Base-by-base conservation (phyloP, 2,113 vertebrate genomes). In the Chaenocephalus aceratus region DNA sequence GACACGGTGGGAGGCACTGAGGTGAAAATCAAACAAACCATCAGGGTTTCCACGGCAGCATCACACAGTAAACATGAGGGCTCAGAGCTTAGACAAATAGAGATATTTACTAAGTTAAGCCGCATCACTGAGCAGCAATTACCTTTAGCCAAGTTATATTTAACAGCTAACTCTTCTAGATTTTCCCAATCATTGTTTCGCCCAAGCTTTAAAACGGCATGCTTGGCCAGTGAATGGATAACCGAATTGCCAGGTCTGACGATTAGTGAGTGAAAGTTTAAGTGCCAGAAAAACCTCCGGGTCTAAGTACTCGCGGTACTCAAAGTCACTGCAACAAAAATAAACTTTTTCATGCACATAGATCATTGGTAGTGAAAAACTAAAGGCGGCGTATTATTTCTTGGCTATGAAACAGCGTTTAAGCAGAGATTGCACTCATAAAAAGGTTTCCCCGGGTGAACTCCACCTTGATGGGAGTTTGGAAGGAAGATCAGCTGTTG, bases 11-110 rank as follows among this genome's bases (percentile, higher is more conserved):
- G 75, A 76, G 56, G 73, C 66, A 69, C 79, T 34, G 85, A 85
- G 84, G 87, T 86, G 84, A 85, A 92, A 92, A 92, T 83, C 89
- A 91, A 92, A 92, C 89, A 93, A 87, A 80, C 86, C 67, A 26
- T 60, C 67, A 73, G 51, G 73, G 92, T 90, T 92, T 88, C 91
- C 91, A 91, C 66, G 58, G 90, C 84, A 86, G 81, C 86, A 45
- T 78, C 79, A 57, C 79, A 72, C 63, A 74, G 84, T 80, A 72
- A 91, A 92, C 90, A 87, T 6, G 15, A 70, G 53, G 18, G 56
- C 59, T 58, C 3, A 11, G 48, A 34, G 73, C 74, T 71, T 73
- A 41, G 26, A 82, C 82, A 91, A 91, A 88, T 46, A 85, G 10
- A 62, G 61, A 71, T 84, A 82, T 84, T 91, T 88, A 79, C 79